Evolutionary conservation across 2,888 invertebrate genomes (phyloP), one percentile per base, ranked within the genome.

Genomic region (Brachypalpus laphriformis): DNA sequence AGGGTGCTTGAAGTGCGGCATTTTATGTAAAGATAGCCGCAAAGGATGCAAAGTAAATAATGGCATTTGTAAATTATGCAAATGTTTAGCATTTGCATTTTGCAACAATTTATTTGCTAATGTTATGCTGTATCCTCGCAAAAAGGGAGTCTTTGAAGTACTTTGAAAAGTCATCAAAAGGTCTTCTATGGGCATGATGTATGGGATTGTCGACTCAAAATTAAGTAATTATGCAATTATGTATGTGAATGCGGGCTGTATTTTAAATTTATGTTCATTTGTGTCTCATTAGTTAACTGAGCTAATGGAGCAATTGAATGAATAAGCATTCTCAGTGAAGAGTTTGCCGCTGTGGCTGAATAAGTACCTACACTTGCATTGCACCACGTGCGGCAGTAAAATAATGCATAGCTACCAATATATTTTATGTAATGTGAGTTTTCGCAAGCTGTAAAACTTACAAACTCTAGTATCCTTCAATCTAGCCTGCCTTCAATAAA

Each of bases 41-140:
- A 57, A 34, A 66, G 66, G 66, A 76, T 68, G 49, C 49, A 49
- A 18, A 18, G 54, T 14, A 28, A 37, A 49, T 49, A 45, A 66
- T 76, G 49, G 47, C 49, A 20, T 14, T 49, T 25, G 47, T 37
- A 28, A 66, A 16, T 40, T 66, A 75, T 75, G 65, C 65, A 66
- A 66, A 75, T 66, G 9, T n/a, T 3, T 6, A 8, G 2, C 25
- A 75, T 75, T 75, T 75, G 66, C 65, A 75, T 75, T 66, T 57
- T 56, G 56, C 56, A 57, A 47, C 47, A 56, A 56, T 75, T 57
- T 66, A 20, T 25, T 75, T 66, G 66, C 51, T 54, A 42, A 61
- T 49, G 18, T 22, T 34, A 4, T 3, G 7, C 22, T n/a, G 25
- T 14, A 40, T 59, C 14, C 57, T 25, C 14, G 42, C 11, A n/a